Percentiles rank a stretch among this genome's conserved stretches.
Evolutionary conservation across 2,797 vertebrate species (phyloP).

Genomic region (Malurus splendens): DNA sequence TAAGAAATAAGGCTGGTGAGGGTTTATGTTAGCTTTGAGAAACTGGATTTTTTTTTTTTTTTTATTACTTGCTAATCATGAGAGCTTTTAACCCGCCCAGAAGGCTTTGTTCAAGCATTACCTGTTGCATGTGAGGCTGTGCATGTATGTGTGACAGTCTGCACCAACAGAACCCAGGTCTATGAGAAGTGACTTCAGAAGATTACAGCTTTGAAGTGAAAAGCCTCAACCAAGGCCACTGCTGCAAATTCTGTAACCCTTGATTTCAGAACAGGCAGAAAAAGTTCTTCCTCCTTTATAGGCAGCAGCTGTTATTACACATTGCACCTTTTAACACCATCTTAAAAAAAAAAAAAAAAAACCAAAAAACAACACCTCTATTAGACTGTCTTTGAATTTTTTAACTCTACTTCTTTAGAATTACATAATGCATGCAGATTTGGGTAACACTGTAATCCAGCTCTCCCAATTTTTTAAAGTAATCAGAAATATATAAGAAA

Average conservation of each 20-base stretch:
- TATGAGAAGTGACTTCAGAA: neutral
- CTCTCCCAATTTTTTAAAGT: neutral
- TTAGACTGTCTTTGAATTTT: neutral
- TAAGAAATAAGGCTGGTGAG: neutral
- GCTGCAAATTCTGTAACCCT: neutral
- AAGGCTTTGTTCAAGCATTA: neutral
- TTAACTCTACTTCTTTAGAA: neutral
- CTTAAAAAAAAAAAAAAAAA: neutral
- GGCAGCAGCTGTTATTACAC: neutral
- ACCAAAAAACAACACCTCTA: too few relatives aligned
- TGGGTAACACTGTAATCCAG: neutral
- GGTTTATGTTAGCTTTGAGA: neutral
- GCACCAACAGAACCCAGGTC: neutral
- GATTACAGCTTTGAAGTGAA: neutral
- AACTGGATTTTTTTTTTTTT: neutral
- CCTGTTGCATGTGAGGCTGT: neutral
- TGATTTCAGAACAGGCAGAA: neutral
- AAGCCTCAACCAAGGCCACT: neutral
- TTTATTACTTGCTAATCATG: neutral
- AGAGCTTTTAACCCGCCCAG: neutral
- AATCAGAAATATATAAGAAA: neutral
- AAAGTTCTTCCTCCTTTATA: neutral
- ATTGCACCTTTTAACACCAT: neutral
- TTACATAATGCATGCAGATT: neutral
- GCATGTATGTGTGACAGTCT: fast-evolving